Percentiles rank a stretch among this genome's conserved stretches.
Evolutionary conservation across 2,113 vertebrate species (phyloP).

Genomic region (Sminthopsis crassicaudata): DNA sequence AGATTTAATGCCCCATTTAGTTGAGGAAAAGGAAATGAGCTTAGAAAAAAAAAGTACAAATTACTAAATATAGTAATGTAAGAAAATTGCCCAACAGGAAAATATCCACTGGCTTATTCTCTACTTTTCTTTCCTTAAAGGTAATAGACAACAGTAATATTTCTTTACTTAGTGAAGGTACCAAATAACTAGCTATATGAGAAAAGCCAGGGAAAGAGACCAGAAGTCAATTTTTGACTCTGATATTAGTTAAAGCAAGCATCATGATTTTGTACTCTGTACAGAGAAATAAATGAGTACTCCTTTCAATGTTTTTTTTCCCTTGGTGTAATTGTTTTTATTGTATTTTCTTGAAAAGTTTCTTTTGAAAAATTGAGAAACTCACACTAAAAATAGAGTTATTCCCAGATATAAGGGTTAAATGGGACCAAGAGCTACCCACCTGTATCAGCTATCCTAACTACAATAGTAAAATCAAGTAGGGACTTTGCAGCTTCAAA

Average conservation of each 20-base stretch:
- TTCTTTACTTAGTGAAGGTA: background rate
- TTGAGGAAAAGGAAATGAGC: background rate
- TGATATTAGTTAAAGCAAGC: background rate
- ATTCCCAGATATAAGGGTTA: background rate
- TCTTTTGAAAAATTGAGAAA: background rate
- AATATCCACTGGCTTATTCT: background rate
- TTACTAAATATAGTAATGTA: background rate
- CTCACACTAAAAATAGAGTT: background rate
- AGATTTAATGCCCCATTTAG: conserved; percentile 29
- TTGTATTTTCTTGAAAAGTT: background rate
- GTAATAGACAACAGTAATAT: background rate
- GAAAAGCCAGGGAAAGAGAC: background rate
- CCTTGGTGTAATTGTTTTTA: background rate
- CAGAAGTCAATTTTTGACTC: background rate
- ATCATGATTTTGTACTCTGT: background rate
- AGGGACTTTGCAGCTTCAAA: background rate
- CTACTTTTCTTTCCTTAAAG: background rate
- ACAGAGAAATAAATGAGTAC: background rate
- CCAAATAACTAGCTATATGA: background rate
- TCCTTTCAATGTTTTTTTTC: background rate
- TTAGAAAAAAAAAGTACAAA: background rate
- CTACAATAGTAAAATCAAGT: background rate
- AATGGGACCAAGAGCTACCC: background rate
- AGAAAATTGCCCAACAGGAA: background rate
- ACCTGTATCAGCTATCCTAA: background rate